Base-by-base conservation (phyloP, 2,888 invertebrate species). In the Leuctra nigra region DNA sequence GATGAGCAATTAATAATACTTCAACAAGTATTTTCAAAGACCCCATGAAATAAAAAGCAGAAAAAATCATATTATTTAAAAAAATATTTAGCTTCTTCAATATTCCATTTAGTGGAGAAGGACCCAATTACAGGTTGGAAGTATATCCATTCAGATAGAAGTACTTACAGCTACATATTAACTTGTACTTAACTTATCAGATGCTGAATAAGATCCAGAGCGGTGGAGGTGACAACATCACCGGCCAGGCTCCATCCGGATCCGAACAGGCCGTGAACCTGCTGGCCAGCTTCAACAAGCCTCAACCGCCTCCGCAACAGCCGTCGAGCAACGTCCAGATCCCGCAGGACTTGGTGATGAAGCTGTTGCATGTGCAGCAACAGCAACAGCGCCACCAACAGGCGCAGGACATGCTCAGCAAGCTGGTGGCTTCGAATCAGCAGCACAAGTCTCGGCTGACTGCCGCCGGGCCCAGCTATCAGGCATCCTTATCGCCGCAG, bases 171-270 rank as follows among this genome's bases (percentile, higher is more conserved):
- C n/a, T n/a, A n/a, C n/a, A n/a, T n/a, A n/a, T n/a, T n/a, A n/a
- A n/a, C n/a, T n/a, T n/a, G n/a, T n/a, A n/a, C n/a, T n/a, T n/a
- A n/a, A n/a, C n/a, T n/a, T n/a, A 7, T 29, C 29, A 29, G 29
- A 81, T 82, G 82, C 68, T 82, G 67, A 79, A 75, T 68, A 81
- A 81, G 70, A 73, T 74, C 14, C 74, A 74, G 64, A n/a, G 20
- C 20, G 18, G 23, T 20, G 50, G 33, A 3, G 50, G 20, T 7
- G 35, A 22, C 18, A 35, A 33, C 33, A 72, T 58, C 71, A 72
- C 58, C 69, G 68, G 1, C 65, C 76, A 13, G 62, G 64, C 22
- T 55, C 65, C 48, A 64, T 35, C 36, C 54, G 22, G 29, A 47
- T 18, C 25, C 56, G 41, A 53, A 59, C 55, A 59, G 55, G 58